Base-by-base conservation (phyloP, 2,888 invertebrate genomes). In the Clusia tigrina region DNA sequence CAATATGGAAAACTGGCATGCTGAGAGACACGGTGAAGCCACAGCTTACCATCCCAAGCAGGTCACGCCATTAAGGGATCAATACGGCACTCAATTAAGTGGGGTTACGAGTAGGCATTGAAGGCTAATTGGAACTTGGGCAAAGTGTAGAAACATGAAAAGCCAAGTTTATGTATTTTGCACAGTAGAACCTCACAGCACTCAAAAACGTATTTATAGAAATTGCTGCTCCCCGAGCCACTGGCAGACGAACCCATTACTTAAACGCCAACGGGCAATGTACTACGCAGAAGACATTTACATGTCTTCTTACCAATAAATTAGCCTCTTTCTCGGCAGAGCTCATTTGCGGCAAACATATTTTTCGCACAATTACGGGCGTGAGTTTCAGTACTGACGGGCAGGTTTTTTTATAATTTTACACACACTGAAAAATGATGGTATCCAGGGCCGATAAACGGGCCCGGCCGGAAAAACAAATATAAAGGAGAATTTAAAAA, bases 251-350 rank as follows among this genome's bases (percentile, higher is more conserved):
- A 42, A 42, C 22, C 12, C 23, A 10, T 22, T 23, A 52, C 2
- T 52, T 17, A 55, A 32, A 55, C 17, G 32, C 15, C 17, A 54
- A 37, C 20, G 17, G 2, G n/a, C 10, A 32, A 26, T 10, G 26
- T 15, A 37, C 26, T 38, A 22, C 32, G 26, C 15, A 17, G 37
- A 55, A 55, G 38, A 55, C 55, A 55, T 55, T 55, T 55, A 22
- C 55, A 22, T 55, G 17, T 32, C 22, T 55, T n/a, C 38, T 18
- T 20, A n/a, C 12, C 54, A 17, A 56, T 42, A 58, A 18, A 37
- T 59, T 38, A n/a, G 42, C n/a, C 20, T 48, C 15, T 38, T 38
- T 63, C 6, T 48, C n/a, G 32, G n/a, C 42, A 42, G n/a, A 42
- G n/a, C 3, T 42, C 42, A 42, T 42, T 42, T 42, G 42, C n/a